A percentile compares a stretch with the other conserved stretches of the same genome.
Evolutionary conservation across 1,140 invertebrate species (phyloP).

Genomic region (Centruroides sculpturatus): DNA sequence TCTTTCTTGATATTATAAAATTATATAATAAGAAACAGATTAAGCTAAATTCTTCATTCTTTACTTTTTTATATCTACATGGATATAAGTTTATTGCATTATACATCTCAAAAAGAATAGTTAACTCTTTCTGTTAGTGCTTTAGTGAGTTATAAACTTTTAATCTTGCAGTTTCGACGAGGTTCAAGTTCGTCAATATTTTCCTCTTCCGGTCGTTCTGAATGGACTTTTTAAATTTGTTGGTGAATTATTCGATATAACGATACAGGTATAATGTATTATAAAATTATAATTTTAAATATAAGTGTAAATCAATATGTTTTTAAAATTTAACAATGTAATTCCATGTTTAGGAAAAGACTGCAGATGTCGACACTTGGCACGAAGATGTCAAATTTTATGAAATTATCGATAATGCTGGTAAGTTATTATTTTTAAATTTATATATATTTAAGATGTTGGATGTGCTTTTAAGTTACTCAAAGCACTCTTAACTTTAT

Average conservation of each 20-base stretch:
- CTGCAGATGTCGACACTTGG: constrained; percentile 48
- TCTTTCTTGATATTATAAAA: no score
- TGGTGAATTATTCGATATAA: constrained; percentile 63
- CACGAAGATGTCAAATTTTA: constrained; percentile 72
- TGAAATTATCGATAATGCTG: constrained; percentile 57
- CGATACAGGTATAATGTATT: constrained; percentile 40
- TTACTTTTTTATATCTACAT: no score
- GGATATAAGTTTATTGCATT: no score
- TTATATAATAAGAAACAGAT: no score
- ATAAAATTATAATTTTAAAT: background rate
- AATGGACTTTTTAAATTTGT: constrained; percentile 55
- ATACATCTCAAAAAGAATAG: no score
- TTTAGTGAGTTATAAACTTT: background rate
- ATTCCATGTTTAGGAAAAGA: constrained; percentile 32
- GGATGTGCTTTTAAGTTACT: no score
- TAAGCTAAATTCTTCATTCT: no score
- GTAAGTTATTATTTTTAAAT: constrained; percentile 29
- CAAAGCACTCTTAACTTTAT: no score
- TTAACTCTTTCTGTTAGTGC: no score
- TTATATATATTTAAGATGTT: no score
- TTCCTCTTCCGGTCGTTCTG: constrained; percentile 62
- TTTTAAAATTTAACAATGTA: background rate
- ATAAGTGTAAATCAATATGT: constrained; percentile 2
- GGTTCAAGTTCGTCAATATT: constrained; percentile 57
- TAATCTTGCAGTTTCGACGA: constrained; percentile 37